Evolutionary conservation across 2,888 invertebrate species (phyloP).

Genomic region (Aphodius sticticus): DNA sequence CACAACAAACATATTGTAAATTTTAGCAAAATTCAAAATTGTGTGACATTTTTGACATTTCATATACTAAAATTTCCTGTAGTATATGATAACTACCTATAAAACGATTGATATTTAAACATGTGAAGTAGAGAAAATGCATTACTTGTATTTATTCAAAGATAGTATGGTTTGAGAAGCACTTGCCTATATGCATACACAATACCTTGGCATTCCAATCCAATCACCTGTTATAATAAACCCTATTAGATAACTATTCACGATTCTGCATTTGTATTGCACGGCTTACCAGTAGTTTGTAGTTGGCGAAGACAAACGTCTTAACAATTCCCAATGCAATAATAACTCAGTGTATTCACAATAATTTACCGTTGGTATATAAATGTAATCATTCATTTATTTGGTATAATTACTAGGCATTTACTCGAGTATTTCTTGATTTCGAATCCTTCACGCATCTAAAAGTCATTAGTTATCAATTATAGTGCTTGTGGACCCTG

Average conservation of each 20-base stretch:
- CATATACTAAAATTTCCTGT: too few relatives aligned
- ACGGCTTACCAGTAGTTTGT: not conserved
- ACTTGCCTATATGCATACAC: not conserved
- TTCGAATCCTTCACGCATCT: not conserved
- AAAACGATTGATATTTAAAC: too few relatives aligned
- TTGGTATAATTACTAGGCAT: not conserved
- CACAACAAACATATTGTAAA: too few relatives aligned
- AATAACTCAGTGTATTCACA: not conserved
- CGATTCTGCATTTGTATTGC: not conserved
- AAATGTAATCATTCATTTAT: not conserved
- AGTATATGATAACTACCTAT: too few relatives aligned
- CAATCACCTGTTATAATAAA: not conserved
- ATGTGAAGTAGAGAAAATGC: too few relatives aligned
- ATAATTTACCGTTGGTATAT: not conserved
- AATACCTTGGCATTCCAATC: not conserved
- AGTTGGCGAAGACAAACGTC: not conserved
- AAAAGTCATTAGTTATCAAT: not conserved
- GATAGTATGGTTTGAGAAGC: not conserved
- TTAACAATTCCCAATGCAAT: slow-evolving; percentile 4
- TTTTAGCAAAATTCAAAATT: too few relatives aligned
- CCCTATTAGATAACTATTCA: not conserved
- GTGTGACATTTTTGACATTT: too few relatives aligned
- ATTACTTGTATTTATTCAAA: too few relatives aligned
- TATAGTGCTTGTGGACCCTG: not conserved
- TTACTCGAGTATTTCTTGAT: not conserved